Conservation (phyloP, 2,797 vertebrate species). For the Gymnothorax reevesii region DNA sequence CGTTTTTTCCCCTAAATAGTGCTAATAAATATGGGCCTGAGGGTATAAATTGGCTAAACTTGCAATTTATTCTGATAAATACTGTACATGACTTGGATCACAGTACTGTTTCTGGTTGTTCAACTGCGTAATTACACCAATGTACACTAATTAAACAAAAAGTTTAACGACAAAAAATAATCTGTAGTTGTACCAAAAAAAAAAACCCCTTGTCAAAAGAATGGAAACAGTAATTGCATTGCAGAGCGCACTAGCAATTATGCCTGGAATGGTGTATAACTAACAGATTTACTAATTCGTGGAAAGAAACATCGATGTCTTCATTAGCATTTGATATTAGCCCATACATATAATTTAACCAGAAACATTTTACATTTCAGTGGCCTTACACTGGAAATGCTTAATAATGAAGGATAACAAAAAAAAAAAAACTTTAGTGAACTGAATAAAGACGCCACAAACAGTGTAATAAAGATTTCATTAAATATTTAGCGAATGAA, state of each 20-base stretch:
- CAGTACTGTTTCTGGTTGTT: background rate
- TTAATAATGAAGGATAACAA: background rate
- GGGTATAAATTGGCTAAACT: background rate
- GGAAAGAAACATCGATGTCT: background rate
- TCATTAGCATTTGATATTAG: background rate
- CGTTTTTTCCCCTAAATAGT: no score
- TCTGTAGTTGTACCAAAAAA: background rate
- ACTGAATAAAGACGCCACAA: background rate
- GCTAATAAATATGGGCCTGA: no score
- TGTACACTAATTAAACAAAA: background rate
- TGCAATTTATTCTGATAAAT: background rate
- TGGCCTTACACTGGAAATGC: background rate
- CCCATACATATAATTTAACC: background rate
- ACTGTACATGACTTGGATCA: background rate
- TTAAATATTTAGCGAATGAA: slow-evolving; percentile 5
- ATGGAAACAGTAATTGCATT: background rate
- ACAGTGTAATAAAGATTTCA: background rate
- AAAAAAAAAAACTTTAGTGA: background rate
- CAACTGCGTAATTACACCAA: background rate
- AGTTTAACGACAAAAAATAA: background rate
- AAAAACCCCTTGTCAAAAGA: background rate
- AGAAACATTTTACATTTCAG: background rate
- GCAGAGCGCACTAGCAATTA: no score
- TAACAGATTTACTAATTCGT: no score
- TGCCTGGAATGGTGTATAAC: no score